A percentile compares a stretch with the other conserved stretches of the same genome.
Evolutionary conservation across 64 coral and sea anemone species (phyloP).

Genomic region (Anthopleura sola): DNA sequence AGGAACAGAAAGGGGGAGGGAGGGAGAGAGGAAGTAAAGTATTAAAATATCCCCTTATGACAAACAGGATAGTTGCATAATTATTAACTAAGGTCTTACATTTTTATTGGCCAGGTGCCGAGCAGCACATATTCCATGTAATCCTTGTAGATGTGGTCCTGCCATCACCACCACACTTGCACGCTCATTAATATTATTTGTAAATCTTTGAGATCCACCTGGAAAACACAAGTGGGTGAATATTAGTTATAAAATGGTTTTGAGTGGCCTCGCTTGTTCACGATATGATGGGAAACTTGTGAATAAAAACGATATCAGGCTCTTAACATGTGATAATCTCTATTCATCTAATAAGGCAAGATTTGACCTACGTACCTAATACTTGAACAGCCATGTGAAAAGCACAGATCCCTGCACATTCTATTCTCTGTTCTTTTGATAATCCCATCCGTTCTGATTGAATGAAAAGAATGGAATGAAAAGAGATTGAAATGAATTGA

Average conservation of each 20-base stretch:
- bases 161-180: slow-evolving; percentile 73
- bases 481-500: no score
- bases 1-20: no score
- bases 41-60: no score
- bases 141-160: slow-evolving; percentile 58
- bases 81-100: slow-evolving; percentile 36
- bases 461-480: not conserved
- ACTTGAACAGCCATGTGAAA: slow-evolving; percentile 20
- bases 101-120: slow-evolving; percentile 65
- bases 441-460: slow-evolving; percentile 29
- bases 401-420: slow-evolving; percentile 20
- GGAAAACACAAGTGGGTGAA: not conserved
- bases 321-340: no score
- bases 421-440: slow-evolving; percentile 17
- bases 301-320: no score
- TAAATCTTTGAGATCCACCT: slow-evolving; percentile 56
- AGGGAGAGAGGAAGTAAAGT: no score
- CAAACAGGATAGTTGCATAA: no score
- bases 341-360: no score
- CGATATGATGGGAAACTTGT: no score
- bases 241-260: no score
- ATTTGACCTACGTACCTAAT: not conserved
- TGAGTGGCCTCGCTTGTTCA: no score
- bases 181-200: slow-evolving; percentile 44
- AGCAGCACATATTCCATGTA: slow-evolving; percentile 72